Conservation (phyloP, 2,888 invertebrate species). For the Cephus sareptanus region DNA sequence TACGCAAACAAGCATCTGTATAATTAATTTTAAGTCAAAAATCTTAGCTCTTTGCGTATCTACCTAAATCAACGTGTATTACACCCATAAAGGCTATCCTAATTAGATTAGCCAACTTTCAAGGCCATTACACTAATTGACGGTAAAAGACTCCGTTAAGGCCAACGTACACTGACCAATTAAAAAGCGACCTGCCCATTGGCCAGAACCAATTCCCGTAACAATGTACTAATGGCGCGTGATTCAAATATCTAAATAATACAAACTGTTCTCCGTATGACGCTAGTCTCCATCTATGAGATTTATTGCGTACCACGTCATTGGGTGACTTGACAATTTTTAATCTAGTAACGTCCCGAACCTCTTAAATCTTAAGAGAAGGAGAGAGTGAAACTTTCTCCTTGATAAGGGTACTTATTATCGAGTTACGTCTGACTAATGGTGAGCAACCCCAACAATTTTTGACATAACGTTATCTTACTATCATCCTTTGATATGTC, state of each 20-base stretch:
- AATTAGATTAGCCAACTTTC: not conserved
- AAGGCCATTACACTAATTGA: not conserved
- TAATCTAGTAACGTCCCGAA: not conserved
- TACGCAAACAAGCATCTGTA: not conserved
- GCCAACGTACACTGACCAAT: not conserved
- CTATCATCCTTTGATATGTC: not conserved
- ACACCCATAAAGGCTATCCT: not conserved
- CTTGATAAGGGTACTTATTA: not conserved
- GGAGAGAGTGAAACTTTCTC: not conserved
- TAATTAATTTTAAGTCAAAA: not conserved
- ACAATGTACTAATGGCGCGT: not conserved
- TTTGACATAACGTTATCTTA: not conserved
- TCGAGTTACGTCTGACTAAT: not conserved
- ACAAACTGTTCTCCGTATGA: not conserved
- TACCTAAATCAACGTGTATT: not conserved
- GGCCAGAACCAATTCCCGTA: not conserved
- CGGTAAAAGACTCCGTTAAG: not conserved
- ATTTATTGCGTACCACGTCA: not conserved
- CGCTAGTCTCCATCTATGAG: not conserved
- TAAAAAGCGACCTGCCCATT: not conserved
- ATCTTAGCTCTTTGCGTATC: not conserved
- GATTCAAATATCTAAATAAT: not conserved
- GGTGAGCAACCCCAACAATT: not conserved
- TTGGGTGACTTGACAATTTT: not conserved
- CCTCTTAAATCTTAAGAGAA: not conserved